Evolutionary conservation across 2,797 vertebrate genomes (phyloP).

Genomic region (Thripadectes ignobilis): DNA sequence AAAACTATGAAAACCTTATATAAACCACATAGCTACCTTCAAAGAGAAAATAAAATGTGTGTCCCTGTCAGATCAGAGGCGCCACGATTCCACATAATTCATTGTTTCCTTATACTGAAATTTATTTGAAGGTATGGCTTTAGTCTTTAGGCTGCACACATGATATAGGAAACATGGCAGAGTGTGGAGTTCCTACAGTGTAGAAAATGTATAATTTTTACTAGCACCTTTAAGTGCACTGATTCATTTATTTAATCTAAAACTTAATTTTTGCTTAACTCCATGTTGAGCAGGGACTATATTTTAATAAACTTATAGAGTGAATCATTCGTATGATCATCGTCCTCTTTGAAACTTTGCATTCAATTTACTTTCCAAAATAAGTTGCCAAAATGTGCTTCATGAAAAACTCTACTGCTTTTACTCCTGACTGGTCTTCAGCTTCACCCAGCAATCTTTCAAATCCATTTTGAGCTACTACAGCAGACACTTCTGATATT

Average conservation of each 20-base stretch:
- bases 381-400: neutral
- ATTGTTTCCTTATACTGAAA: neutral
- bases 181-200: neutral
- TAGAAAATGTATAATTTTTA: neutral
- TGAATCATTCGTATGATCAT: neutral
- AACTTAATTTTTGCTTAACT: neutral
- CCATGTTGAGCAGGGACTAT: neutral
- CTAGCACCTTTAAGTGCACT: fast-evolving
- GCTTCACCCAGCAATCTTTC: neutral
- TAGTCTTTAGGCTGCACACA: neutral
- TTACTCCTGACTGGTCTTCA: neutral
- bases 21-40: neutral
- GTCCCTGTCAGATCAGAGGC: neutral
- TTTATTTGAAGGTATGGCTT: neutral
- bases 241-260: neutral
- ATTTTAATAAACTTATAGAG: neutral
- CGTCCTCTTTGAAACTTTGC: neutral
- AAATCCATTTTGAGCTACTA: neutral
- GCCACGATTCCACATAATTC: neutral
- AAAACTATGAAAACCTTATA: neutral
- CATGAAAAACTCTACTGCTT: neutral
- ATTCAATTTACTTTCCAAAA: neutral
- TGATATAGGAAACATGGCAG: neutral
- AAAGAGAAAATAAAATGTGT: neutral
- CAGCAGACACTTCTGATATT: neutral